phyloP scores from a whole-genome alignment of 2,113 vertebrate species.

The Vulpes ferrilata region DNA sequence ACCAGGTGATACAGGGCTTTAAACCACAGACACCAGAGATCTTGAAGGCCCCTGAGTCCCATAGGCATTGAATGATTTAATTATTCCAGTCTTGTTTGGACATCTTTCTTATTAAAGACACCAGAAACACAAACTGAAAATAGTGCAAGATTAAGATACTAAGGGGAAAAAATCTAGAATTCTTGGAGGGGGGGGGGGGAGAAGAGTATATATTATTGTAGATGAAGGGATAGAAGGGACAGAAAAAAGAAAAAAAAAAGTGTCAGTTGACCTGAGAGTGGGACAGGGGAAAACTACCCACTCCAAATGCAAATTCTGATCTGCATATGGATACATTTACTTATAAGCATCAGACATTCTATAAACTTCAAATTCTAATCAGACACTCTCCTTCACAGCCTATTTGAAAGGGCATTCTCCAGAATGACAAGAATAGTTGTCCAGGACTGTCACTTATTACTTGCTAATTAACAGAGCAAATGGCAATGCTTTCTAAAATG shows the following conservation, averaged over 20 bases:
- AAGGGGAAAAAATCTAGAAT: neutral
- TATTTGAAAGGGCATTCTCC: neutral
- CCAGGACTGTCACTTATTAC: neutral
- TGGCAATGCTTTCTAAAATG: constrained; percentile 41
- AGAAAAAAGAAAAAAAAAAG: constrained; percentile 10
- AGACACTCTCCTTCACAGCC: neutral
- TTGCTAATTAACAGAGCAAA: constrained; percentile 53
- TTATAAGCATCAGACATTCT: constrained; percentile 2
- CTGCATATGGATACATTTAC: neutral
- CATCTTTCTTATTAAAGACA: constrained; percentile 34
- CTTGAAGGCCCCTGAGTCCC: neutral
- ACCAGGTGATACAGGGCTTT: neutral
- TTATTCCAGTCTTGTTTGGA: neutral
- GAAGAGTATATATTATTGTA: neutral
- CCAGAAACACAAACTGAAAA: constrained; percentile 39
- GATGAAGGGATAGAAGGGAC: neutral
- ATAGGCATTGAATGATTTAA: neutral
- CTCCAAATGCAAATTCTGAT: neutral
- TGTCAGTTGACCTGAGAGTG: neutral
- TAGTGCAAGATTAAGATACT: constrained; percentile 19
- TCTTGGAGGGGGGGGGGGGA: neutral
- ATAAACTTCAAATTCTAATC: neutral
- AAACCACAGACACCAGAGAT: neutral
- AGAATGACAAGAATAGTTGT: constrained; percentile 33
- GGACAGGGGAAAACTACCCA: neutral